These are phyloP conservation scores for Zeuzera pyrina DNA, from an alignment of 2,888 invertebrate genomes.

Conservation along the genomic window DNA sequence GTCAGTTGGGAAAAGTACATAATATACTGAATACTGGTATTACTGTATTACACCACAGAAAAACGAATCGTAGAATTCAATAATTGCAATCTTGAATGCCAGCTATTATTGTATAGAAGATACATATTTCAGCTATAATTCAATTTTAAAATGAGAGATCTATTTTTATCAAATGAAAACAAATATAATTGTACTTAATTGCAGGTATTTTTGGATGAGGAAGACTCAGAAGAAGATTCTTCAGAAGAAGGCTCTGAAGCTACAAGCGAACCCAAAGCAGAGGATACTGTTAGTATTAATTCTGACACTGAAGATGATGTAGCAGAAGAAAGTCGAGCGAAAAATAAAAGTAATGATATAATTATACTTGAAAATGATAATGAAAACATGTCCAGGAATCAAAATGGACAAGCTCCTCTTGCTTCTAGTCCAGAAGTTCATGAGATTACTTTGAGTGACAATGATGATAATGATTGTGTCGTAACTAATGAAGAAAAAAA, in stretches of 20 bases:
- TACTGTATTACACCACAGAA: too few relatives aligned
- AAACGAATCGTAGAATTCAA: too few relatives aligned
- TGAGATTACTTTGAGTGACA: constrained; percentile 53
- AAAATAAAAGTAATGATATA: constrained; percentile 30
- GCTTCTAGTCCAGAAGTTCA: constrained; percentile 40
- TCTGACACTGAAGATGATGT: constrained; percentile 46
- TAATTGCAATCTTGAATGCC: too few relatives aligned
- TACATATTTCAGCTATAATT: too few relatives aligned
- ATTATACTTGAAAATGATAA: constrained; percentile 33
- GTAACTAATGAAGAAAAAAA: constrained; percentile 35
- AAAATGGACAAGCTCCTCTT: constrained; percentile 23
- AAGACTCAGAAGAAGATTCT: constrained; percentile 36
- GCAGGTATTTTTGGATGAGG: constrained; percentile 30
- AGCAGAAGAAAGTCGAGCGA: constrained; percentile 28
- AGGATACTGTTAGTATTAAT: constrained; percentile 51
- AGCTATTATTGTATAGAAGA: too few relatives aligned
- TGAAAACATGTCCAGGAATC: constrained; percentile 30
- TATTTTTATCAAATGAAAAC: constrained; percentile 6
- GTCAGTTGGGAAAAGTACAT: too few relatives aligned
- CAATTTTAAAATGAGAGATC: constrained; percentile 1
- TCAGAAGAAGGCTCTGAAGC: constrained; percentile 29
- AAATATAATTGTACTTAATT: constrained; percentile 12
- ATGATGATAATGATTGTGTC: constrained; percentile 55
- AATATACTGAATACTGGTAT: too few relatives aligned
- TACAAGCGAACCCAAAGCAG: constrained; percentile 28